Percentiles rank a stretch among this genome's conserved stretches.
phyloP scores from a whole-genome alignment of 2,797 vertebrate species.

The Aeoliscus strigatus region DNA sequence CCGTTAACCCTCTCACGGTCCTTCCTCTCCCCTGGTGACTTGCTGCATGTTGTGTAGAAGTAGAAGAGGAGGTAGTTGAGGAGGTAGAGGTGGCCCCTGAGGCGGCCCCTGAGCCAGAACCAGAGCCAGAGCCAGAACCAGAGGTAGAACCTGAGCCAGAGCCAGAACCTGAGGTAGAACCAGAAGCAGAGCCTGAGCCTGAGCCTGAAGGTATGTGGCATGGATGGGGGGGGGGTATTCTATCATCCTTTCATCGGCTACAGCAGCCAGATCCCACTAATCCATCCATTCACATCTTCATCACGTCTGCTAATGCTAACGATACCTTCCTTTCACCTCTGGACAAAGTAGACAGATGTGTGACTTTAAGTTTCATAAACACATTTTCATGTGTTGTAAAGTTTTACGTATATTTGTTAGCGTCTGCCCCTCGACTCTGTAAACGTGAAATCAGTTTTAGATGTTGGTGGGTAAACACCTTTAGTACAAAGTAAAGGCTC shows the following conservation, averaged over 20 bases:
- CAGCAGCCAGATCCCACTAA: constrained; percentile 43
- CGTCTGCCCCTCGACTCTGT: no score
- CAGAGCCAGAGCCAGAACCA: constrained; percentile 56
- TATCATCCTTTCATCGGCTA: constrained; percentile 58
- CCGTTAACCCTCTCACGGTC: constrained; percentile 59
- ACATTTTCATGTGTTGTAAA: no score
- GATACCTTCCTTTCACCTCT: constrained; percentile 57
- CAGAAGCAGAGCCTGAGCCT: constrained; percentile 65
- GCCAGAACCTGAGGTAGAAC: constrained; percentile 47
- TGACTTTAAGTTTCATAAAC: no score
- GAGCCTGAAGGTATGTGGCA: constrained; percentile 80
- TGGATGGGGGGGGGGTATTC: constrained; percentile 58
- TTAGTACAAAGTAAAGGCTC: no score
- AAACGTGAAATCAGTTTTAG: no score
- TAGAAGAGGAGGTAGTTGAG: constrained; percentile 68
- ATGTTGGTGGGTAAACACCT: no score
- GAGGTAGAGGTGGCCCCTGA: constrained; percentile 48
- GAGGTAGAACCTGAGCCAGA: constrained; percentile 47
- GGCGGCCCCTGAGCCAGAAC: constrained; percentile 43
- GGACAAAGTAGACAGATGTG: no score
- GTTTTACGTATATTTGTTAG: no score
- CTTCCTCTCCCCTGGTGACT: constrained; percentile 68
- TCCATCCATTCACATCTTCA: constrained; percentile 24
- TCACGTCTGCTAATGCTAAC: constrained; percentile 45
- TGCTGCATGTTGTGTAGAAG: constrained; percentile 74